Percentiles rank a stretch among this genome's conserved stretches.
phyloP scores from a whole-genome alignment of 2,888 invertebrate genomes.

The Acronicta aceris region DNA sequence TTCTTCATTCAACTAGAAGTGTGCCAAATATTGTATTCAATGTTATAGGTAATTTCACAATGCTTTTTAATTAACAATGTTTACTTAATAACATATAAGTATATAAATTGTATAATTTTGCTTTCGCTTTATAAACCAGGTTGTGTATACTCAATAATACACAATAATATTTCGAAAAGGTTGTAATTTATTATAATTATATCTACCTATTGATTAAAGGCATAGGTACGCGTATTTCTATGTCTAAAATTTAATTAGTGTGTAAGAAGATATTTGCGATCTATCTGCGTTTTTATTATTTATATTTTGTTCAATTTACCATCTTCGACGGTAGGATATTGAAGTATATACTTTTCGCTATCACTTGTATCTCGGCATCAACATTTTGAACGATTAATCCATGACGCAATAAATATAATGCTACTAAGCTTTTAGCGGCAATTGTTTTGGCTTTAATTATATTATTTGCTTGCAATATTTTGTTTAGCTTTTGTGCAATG shows the following conservation, averaged over 20 bases:
- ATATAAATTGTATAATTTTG: constrained; percentile 16
- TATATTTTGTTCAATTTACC: too few relatives aligned
- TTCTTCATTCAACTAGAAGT: constrained; percentile 5
- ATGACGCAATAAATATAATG: not conserved
- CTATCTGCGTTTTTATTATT: too few relatives aligned
- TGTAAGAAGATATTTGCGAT: not conserved
- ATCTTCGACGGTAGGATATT: too few relatives aligned
- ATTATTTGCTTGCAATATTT: constrained; percentile 56
- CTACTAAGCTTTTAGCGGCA: constrained; percentile 31
- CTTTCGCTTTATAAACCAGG: constrained; percentile 20
- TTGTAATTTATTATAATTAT: constrained; percentile 3
- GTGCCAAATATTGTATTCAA: constrained; percentile 35
- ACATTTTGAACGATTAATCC: too few relatives aligned
- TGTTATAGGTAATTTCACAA: constrained; percentile 11
- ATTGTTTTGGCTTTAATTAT: constrained; percentile 31
- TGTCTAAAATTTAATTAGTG: constrained; percentile 2
- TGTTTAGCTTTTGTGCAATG: constrained; percentile 39
- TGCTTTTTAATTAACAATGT: constrained; percentile 8
- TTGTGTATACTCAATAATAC: not conserved
- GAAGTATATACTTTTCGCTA: too few relatives aligned
- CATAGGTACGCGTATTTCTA: not conserved
- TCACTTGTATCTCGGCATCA: too few relatives aligned
- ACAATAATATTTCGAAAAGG: constrained; percentile 8
- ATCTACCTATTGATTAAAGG: not conserved
- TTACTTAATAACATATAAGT: constrained; percentile 8